These are phyloP conservation scores for Epizoanthus stellaris DNA, from an alignment of 92 coral and sea anemone species.

Conservation along the genomic window DNA sequence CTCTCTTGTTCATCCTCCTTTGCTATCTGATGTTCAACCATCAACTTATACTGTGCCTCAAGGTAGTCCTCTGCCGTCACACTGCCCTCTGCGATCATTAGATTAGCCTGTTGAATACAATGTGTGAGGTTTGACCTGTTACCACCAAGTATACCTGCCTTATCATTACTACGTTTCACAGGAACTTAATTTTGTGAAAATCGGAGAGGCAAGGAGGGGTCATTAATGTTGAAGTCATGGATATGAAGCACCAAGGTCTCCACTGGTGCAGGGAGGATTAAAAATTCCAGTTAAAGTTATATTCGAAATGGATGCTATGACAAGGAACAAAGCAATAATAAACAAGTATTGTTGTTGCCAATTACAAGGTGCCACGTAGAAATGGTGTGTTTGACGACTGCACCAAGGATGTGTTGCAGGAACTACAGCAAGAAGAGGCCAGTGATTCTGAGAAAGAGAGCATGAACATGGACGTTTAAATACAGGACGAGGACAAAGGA, in stretches of 20 bases:
- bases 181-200: too few relatives aligned
- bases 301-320: too few relatives aligned
- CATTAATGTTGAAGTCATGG: too few relatives aligned
- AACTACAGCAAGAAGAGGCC: neutral
- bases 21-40: slow-evolving; percentile 74
- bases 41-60: slow-evolving; percentile 77
- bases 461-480: neutral
- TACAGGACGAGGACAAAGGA: too few relatives aligned
- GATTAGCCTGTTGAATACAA: slow-evolving; percentile 60
- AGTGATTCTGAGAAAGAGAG: neutral
- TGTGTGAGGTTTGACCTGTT: neutral
- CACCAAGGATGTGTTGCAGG: neutral
- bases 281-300: neutral
- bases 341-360: neutral
- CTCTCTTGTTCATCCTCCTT: slow-evolving; percentile 79
- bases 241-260: too few relatives aligned
- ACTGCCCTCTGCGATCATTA: slow-evolving; percentile 74
- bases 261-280: neutral
- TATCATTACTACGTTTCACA: too few relatives aligned
- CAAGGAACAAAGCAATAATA: too few relatives aligned
- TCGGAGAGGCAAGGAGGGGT: too few relatives aligned
- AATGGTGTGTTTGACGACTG: neutral
- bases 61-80: slow-evolving; percentile 92
- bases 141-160: neutral
- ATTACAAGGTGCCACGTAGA: neutral